These are phyloP conservation scores for Rhinoraja longicauda DNA, from an alignment of 2,797 vertebrate genomes.

Conservation along the genomic window DNA sequence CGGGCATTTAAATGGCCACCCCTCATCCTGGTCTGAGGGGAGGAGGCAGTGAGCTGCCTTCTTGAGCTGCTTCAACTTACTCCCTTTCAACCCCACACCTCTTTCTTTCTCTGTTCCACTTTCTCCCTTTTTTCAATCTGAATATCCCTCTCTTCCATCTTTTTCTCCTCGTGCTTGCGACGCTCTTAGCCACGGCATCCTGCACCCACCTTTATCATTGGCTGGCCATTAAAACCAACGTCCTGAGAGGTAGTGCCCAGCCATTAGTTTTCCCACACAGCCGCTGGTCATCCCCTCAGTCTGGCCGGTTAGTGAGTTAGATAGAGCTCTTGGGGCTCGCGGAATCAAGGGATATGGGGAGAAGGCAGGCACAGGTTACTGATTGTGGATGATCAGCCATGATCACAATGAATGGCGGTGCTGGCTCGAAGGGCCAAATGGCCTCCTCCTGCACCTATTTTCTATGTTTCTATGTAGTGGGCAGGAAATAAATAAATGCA, in stretches of 20 bases:
- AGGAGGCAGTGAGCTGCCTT: too few relatives aligned
- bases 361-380: too few relatives aligned
- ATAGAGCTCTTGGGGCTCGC: too few relatives aligned
- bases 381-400: too few relatives aligned
- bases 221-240: background rate
- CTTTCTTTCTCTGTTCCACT: background rate
- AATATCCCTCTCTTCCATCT: background rate
- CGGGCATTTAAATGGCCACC: too few relatives aligned
- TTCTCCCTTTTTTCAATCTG: background rate
- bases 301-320: background rate
- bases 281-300: background rate
- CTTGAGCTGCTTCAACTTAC: too few relatives aligned
- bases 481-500: background rate
- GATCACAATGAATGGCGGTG: too few relatives aligned
- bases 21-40: too few relatives aligned
- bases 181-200: background rate
- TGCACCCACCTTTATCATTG: background rate
- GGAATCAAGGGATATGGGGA: too few relatives aligned
- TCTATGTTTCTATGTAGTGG: too few relatives aligned
- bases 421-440: too few relatives aligned
- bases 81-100: background rate
- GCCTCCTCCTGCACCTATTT: too few relatives aligned
- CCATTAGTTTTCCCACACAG: background rate
- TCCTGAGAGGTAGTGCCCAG: background rate
- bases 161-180: background rate